Percentiles rank a stretch among this genome's conserved stretches.
Conservation (phyloP, 2,797 vertebrate species). For the Cyclopterus lumpus region DNA sequence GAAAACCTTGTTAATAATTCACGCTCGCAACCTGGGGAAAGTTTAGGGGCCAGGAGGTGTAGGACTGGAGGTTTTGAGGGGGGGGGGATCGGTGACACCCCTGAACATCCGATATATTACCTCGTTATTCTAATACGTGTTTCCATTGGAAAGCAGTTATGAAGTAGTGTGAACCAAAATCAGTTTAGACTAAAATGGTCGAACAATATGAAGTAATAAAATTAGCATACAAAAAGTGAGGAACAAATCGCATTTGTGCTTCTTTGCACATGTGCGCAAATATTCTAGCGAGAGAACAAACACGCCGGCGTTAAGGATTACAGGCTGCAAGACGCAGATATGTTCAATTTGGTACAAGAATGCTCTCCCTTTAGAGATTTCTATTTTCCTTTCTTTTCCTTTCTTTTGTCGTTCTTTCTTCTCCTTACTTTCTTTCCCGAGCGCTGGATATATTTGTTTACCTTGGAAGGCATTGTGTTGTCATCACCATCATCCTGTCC, state of each 20-base stretch:
- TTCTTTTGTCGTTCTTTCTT: slow-evolving; percentile 52
- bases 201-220: slow-evolving; percentile 78
- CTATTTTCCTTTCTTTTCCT: slow-evolving; percentile 3
- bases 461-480: slow-evolving; percentile 67
- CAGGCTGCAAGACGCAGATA: slow-evolving; percentile 72
- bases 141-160: slow-evolving; percentile 45
- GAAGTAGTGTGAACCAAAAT: slow-evolving; percentile 59
- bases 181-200: slow-evolving; percentile 68
- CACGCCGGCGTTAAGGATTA: slow-evolving; percentile 75
- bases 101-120: slow-evolving; percentile 42
- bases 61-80: slow-evolving; percentile 10
- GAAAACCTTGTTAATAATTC: slow-evolving; percentile 72
- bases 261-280: slow-evolving; percentile 70
- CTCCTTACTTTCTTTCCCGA: slow-evolving; percentile 42
- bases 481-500: slow-evolving; percentile 70
- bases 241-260: slow-evolving; percentile 78
- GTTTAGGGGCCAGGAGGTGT: slow-evolving; percentile 47
- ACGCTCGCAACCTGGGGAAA: slow-evolving; percentile 52
- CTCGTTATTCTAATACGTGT: slow-evolving; percentile 5
- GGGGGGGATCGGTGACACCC: slow-evolving; percentile 53
- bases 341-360: slow-evolving; percentile 75
- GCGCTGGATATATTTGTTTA: slow-evolving; percentile 71
- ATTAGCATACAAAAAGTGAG: slow-evolving; percentile 76
- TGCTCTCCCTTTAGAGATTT: slow-evolving; percentile 59
- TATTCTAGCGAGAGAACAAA: slow-evolving; percentile 62